These are phyloP conservation scores for Cheilosia scutellata DNA, from an alignment of 2,888 invertebrate genomes.

Conservation along the genomic window DNA sequence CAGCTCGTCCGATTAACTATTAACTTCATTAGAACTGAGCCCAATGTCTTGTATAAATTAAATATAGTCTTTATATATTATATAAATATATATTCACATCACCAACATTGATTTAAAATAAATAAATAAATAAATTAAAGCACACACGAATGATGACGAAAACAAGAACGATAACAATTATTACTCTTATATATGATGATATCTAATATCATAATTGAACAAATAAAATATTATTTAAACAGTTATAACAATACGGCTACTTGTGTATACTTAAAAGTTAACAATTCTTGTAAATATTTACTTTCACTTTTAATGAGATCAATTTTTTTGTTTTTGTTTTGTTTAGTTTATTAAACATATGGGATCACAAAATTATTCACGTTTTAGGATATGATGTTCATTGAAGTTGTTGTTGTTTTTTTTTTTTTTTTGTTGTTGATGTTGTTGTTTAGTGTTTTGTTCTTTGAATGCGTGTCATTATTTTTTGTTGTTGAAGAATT, in stretches of 20 bases:
- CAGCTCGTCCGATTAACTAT: constrained; percentile 35
- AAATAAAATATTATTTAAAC: constrained; percentile 17
- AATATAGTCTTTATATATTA: not conserved
- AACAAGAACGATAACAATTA: constrained; percentile 26
- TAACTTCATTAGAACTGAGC: constrained; percentile 32
- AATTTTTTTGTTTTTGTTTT: not conserved
- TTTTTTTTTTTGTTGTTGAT: constrained; percentile 7
- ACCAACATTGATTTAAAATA: constrained; percentile 5
- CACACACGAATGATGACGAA: constrained; percentile 19
- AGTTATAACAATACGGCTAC: constrained; percentile 19
- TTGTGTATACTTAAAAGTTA: constrained; percentile 27
- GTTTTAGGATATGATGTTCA: constrained; percentile 40
- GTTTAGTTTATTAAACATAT: constrained; percentile 27
- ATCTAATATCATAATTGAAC: constrained; percentile 13
- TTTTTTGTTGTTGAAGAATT: constrained; percentile 12
- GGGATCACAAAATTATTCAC: constrained; percentile 56
- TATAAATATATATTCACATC: constrained; percentile 8
- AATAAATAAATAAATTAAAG: constrained; percentile 7
- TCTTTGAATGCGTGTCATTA: constrained; percentile 23
- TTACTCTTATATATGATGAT: constrained; percentile 8
- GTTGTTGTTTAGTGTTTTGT: constrained; percentile 25
- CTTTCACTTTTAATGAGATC: constrained; percentile 10
- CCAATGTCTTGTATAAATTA: constrained; percentile 5
- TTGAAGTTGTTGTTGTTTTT: not conserved
- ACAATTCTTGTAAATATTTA: constrained; percentile 17